These are phyloP conservation scores for Clarias pachynema DNA, from an alignment of 2,797 vertebrate species.

Conservation along the genomic window DNA sequence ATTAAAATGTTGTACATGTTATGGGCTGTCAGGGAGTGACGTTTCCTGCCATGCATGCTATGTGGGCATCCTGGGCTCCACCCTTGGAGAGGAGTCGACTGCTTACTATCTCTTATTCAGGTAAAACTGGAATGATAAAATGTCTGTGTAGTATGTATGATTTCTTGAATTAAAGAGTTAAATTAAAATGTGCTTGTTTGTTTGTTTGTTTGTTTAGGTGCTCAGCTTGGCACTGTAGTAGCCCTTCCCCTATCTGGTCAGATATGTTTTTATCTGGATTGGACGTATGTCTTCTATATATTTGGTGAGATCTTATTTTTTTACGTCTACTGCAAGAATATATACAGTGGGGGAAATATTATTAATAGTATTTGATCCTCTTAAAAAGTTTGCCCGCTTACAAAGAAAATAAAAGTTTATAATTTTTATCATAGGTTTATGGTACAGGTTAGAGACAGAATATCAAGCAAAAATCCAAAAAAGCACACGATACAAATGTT, in stretches of 20 bases:
- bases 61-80: conserved; percentile 97
- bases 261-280: conserved; percentile 94
- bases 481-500: too few relatives aligned
- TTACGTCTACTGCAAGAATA: neutral
- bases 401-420: too few relatives aligned
- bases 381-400: neutral
- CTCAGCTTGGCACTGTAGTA: conserved; percentile 92
- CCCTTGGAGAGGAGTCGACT: conserved; percentile 94
- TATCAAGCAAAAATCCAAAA: too few relatives aligned
- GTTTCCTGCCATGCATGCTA: conserved; percentile 95
- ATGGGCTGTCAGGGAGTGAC: conserved; percentile 85
- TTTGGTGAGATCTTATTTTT: conserved; percentile 82
- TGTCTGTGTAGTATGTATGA: neutral
- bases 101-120: conserved; percentile 92
- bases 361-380: too few relatives aligned
- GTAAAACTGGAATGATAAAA: conserved; percentile 66
- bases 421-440: too few relatives aligned
- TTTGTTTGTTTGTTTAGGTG: conserved; percentile 72
- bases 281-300: conserved; percentile 95
- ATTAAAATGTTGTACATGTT: neutral
- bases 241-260: conserved; percentile 90
- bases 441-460: too few relatives aligned
- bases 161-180: neutral
- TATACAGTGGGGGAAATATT: too few relatives aligned
- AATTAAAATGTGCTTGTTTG: neutral